A percentile compares a stretch with the other conserved stretches of the same genome.
Conservation (phyloP, 2,113 vertebrate genomes). For the Corynorhinus townsendii region DNA sequence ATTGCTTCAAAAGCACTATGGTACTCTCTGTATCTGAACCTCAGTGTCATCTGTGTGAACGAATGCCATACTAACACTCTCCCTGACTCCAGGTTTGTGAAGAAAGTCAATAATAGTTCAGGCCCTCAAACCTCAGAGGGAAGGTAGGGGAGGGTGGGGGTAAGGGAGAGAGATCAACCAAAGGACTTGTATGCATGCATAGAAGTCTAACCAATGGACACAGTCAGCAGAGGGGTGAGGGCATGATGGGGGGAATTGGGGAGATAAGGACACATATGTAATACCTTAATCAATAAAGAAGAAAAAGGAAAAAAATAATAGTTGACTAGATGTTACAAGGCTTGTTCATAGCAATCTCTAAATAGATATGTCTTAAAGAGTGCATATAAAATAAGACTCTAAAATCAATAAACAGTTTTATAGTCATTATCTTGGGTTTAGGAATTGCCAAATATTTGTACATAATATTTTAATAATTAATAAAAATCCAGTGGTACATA, state of each 20-base stretch:
- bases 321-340: neutral
- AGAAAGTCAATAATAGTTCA: neutral
- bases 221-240: too few relatives aligned
- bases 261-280: too few relatives aligned
- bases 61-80: fast-evolving
- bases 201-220: too few relatives aligned
- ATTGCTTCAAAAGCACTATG: neutral
- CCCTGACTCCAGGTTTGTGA: neutral
- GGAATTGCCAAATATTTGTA: neutral
- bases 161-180: too few relatives aligned
- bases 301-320: too few relatives aligned
- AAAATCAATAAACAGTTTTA: neutral
- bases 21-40: neutral
- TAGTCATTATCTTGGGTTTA: neutral
- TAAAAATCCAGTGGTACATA: neutral
- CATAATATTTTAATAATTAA: neutral
- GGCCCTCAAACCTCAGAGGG: too few relatives aligned
- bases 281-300: too few relatives aligned
- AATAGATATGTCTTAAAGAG: neutral
- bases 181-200: too few relatives aligned
- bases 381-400: neutral
- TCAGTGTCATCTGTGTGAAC: neutral
- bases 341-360: neutral
- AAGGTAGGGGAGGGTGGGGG: too few relatives aligned
- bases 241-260: too few relatives aligned